Percentiles rank a stretch among this genome's conserved stretches.
These are phyloP conservation scores for Brachionus calyciflorus DNA, from an alignment of 1,140 invertebrate species.

Conservation along the genomic window DNA sequence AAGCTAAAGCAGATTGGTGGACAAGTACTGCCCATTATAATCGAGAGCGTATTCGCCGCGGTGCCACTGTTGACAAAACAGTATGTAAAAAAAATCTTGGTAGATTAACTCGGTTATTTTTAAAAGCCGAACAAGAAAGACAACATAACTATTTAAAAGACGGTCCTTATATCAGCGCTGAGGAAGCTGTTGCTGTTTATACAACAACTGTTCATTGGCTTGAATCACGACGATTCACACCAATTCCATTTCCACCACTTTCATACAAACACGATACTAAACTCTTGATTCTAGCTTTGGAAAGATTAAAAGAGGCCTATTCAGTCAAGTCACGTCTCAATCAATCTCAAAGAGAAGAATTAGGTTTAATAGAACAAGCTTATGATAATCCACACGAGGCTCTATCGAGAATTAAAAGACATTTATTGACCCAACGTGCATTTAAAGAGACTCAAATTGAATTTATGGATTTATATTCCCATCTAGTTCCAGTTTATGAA, in stretches of 20 bases:
- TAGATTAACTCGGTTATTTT: slow-evolving; percentile 85
- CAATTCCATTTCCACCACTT: slow-evolving; percentile 96
- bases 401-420: slow-evolving; percentile 96
- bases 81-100: slow-evolving; percentile 99
- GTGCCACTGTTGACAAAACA: slow-evolving; percentile 80
- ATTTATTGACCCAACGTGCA: slow-evolving; percentile 91
- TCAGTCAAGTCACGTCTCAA: slow-evolving; percentile 97
- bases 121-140: slow-evolving; percentile 97
- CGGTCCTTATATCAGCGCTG: slow-evolving; percentile 96
- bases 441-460: slow-evolving; percentile 99
- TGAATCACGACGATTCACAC: slow-evolving; percentile 92
- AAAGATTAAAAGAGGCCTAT: slow-evolving; percentile 96
- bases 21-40: slow-evolving; percentile 99
- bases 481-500: slow-evolving; percentile 96
- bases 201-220: slow-evolving; percentile 99
- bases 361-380: slow-evolving; percentile 97
- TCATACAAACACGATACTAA: slow-evolving; percentile 99
- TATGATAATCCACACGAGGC: slow-evolving; percentile 99
- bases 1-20: slow-evolving; percentile 99
- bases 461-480: slow-evolving; percentile 99
- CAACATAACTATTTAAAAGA: slow-evolving; percentile 99
- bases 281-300: slow-evolving; percentile 88
- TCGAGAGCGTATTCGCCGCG: slow-evolving; percentile 74
- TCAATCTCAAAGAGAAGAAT: slow-evolving; percentile 95
- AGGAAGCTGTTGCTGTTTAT: slow-evolving; percentile 99